Percentiles rank a stretch among this genome's conserved stretches.
Evolutionary conservation across 2,113 vertebrate species (phyloP).

Genomic region (Lucifuga dentata): DNA sequence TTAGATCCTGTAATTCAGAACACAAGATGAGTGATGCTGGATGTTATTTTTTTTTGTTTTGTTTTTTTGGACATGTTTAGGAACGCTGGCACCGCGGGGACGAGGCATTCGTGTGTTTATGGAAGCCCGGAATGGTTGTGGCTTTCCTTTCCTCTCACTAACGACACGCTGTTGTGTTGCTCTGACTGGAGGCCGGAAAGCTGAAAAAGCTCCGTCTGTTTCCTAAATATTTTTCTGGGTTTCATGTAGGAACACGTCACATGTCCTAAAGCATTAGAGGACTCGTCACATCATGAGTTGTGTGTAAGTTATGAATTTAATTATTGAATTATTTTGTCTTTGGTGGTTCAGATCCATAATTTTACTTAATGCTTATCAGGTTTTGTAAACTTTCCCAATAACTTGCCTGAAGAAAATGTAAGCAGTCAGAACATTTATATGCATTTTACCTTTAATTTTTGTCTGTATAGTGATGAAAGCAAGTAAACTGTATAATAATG

Average conservation of each 20-base stretch:
- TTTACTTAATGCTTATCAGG: neutral
- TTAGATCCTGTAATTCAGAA: conserved; percentile 15
- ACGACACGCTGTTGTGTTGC: conserved; percentile 15
- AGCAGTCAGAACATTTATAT: too few species aligned
- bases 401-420: conserved; percentile 1
- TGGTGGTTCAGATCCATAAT: neutral
- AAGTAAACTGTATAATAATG: too few species aligned
- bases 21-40: conserved; percentile 47
- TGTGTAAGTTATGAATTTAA: conserved; percentile 4
- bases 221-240: conserved; percentile 36
- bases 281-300: too few species aligned
- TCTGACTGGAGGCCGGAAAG: neutral
- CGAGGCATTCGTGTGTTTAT: conserved; percentile 56
- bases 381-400: neutral
- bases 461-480: too few species aligned
- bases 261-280: too few species aligned
- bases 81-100: conserved; percentile 63
- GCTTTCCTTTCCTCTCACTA: conserved; percentile 51
- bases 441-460: too few species aligned
- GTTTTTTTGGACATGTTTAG: conserved; percentile 56
- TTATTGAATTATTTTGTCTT: conserved; percentile 5
- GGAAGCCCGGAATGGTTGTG: conserved; percentile 52
- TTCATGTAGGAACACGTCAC: conserved; percentile 19
- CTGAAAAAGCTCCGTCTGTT: conserved; percentile 34
- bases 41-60: too few species aligned